Conservation (phyloP, 23 tunicate genomes). For the Trididemnum nubilum region DNA sequence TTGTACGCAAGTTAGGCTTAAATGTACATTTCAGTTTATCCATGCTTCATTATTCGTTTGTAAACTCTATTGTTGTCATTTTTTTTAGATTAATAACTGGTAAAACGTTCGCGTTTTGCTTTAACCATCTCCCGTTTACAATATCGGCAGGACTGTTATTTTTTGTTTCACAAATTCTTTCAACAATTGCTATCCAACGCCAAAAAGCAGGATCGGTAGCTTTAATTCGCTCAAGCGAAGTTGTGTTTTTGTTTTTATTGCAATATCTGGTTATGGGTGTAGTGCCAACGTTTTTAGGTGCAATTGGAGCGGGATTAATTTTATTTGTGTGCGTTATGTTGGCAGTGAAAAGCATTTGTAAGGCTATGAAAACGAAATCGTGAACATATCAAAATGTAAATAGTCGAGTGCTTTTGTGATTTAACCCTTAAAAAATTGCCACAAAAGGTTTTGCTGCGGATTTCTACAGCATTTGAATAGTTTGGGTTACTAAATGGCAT, state of each 20-base stretch:
- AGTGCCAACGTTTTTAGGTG: neutral
- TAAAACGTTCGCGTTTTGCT: neutral
- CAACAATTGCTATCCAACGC: constrained; percentile 30
- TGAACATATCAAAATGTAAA: too few species aligned
- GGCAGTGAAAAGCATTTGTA: neutral
- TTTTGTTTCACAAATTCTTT: neutral
- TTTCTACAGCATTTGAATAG: too few species aligned
- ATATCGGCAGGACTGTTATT: neutral
- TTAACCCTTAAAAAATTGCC: too few species aligned
- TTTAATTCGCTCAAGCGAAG: constrained; percentile 26
- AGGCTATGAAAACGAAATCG: too few species aligned
- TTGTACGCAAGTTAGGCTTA: constrained; percentile 36
- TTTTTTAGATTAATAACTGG: neutral
- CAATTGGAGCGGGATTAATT: constrained; percentile 30
- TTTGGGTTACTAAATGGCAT: too few species aligned
- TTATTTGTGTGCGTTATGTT: neutral
- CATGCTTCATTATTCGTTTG: neutral
- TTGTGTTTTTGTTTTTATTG: constrained; percentile 30
- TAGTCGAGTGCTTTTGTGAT: too few species aligned
- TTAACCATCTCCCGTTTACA: neutral
- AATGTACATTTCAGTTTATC: constrained; percentile 22
- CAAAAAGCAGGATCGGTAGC: constrained; percentile 40
- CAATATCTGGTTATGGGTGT: constrained; percentile 19
- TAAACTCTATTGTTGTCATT: neutral
- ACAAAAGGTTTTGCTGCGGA: too few species aligned